Conservation (phyloP, 2,113 vertebrate species). For the Phocoena phocoena region DNA sequence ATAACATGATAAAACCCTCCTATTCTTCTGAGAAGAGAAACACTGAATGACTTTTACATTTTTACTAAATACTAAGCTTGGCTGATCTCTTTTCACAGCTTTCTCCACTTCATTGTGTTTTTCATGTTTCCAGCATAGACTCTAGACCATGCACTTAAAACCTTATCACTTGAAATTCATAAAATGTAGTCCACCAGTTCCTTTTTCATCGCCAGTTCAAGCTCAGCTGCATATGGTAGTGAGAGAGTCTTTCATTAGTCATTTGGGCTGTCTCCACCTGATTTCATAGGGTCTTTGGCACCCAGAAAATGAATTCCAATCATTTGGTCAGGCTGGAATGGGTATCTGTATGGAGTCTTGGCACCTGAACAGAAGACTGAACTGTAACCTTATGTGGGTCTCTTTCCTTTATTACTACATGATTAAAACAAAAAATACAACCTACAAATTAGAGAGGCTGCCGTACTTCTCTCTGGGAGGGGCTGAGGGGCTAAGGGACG, state of each 20-base stretch:
- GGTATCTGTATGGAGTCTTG: neutral
- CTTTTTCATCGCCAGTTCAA: neutral
- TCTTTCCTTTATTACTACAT: neutral
- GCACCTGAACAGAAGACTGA: neutral
- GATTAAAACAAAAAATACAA: neutral
- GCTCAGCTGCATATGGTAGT: neutral
- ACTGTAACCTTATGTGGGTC: neutral
- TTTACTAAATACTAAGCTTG: neutral
- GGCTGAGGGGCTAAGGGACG: neutral
- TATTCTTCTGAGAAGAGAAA: neutral
- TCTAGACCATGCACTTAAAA: neutral
- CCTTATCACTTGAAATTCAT: neutral
- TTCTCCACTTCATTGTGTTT: neutral
- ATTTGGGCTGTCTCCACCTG: neutral
- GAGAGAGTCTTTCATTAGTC: neutral
- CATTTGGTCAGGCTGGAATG: neutral
- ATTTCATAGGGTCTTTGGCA: neutral
- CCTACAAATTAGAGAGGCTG: neutral
- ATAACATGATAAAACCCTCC: neutral
- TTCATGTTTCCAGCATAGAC: neutral
- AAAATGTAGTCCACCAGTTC: neutral
- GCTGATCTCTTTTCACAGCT: neutral
- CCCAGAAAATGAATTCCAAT: neutral
- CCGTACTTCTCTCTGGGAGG: neutral
- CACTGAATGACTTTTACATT: neutral